Conservation (phyloP, 37 sponge, comb jelly and placozoan genomes). For the Chondrosia reniformis region DNA sequence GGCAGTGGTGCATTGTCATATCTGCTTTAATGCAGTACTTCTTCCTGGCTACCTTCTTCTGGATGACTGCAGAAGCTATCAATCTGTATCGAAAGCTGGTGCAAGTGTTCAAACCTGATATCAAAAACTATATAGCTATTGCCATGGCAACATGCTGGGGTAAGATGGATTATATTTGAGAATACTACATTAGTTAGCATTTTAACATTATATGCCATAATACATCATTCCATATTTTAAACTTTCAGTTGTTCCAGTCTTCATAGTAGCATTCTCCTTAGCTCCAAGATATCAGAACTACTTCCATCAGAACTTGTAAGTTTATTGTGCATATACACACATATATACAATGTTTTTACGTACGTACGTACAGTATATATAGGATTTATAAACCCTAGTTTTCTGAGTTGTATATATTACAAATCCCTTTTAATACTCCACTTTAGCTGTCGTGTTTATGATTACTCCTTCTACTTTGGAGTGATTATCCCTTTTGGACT, state of each 20-base stretch:
- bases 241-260: slow-evolving; percentile 19
- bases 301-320: too few species aligned
- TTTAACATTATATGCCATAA: too few species aligned
- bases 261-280: slow-evolving; percentile 25
- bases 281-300: slow-evolving; percentile 30
- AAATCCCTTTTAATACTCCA: too few species aligned
- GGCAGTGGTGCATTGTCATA: slow-evolving; percentile 7
- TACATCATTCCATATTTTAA: too few species aligned
- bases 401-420: too few species aligned
- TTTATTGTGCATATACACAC: too few species aligned
- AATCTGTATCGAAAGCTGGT: slow-evolving; percentile 24
- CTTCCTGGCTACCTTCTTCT: slow-evolving; percentile 33
- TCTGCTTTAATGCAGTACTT: slow-evolving; percentile 38
- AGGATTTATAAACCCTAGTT: too few species aligned
- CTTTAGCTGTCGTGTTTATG: slow-evolving; percentile 45
- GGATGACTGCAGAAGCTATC: slow-evolving; percentile 25
- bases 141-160: slow-evolving; percentile 21
- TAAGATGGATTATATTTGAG: not conserved
- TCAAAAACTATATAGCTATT: not conserved
- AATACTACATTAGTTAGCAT: not conserved
- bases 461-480: slow-evolving; percentile 48
- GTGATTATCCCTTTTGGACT: slow-evolving; percentile 43
- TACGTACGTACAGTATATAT: too few species aligned
- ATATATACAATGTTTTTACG: too few species aligned
- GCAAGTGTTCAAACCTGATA: not conserved